Evolutionary conservation across 1,140 invertebrate genomes (phyloP).

Genomic region (Macrosteles quadrilineatus): DNA sequence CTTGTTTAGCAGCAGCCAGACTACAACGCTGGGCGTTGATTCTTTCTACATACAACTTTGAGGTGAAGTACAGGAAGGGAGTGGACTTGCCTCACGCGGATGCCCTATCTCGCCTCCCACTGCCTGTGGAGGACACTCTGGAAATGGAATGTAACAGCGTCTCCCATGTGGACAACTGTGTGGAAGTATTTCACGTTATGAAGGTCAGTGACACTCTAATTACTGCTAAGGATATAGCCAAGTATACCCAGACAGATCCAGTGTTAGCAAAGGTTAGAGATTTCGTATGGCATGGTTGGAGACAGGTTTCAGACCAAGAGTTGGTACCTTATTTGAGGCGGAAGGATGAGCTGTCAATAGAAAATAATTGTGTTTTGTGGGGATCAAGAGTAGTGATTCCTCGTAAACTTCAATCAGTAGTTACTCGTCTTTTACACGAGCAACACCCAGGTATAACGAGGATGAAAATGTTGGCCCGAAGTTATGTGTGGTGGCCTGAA

Average conservation of each 20-base stretch:
- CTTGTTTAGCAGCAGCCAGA: neutral
- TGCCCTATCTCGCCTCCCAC: neutral
- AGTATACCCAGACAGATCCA: neutral
- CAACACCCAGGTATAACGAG: neutral
- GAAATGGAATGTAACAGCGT: neutral
- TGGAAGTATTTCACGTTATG: neutral
- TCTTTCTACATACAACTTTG: neutral
- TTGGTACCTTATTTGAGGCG: neutral
- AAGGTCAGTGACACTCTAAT: neutral
- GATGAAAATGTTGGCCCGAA: conserved; percentile 1
- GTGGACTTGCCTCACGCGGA: no score
- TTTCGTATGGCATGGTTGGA: neutral
- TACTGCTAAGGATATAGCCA: neutral
- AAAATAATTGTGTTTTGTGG: neutral
- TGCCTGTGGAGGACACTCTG: neutral
- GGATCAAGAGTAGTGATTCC: neutral
- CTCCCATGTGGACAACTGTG: neutral
- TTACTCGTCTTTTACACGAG: neutral
- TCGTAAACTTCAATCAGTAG: neutral
- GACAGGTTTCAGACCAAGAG: neutral
- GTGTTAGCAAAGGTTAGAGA: no score
- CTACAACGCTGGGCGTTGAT: neutral
- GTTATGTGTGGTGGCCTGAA: neutral
- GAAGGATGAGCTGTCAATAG: neutral
- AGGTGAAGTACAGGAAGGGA: neutral